Conservation (phyloP, 2,797 vertebrate genomes). For the Tragelaphus oryx region DNA sequence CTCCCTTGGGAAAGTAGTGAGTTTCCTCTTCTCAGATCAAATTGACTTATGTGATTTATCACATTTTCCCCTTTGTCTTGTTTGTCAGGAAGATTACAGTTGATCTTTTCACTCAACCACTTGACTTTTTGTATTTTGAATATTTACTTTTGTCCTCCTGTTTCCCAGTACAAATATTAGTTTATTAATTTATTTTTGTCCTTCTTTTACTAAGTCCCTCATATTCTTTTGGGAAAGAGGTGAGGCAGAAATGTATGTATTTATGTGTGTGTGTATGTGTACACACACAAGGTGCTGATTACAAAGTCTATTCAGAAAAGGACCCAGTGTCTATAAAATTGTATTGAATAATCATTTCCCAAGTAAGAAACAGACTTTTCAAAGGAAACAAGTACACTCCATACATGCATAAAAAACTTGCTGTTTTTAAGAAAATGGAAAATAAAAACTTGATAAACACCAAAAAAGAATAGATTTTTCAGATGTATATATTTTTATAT, state of each 20-base stretch:
- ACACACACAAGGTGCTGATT: background rate
- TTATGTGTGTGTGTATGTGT: background rate
- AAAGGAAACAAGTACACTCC: background rate
- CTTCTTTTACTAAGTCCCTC: background rate
- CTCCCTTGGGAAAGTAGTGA: slow-evolving; percentile 40
- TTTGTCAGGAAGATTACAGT: background rate
- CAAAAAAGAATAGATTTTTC: background rate
- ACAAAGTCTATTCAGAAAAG: background rate
- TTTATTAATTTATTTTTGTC: background rate
- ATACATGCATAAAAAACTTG: background rate
- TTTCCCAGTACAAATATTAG: background rate
- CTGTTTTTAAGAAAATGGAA: background rate
- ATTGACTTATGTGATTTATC: background rate
- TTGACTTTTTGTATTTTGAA: slow-evolving; percentile 30
- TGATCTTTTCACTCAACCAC: background rate
- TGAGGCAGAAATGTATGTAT: background rate
- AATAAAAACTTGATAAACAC: background rate
- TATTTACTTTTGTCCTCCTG: slow-evolving; percentile 33
- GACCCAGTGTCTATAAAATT: background rate
- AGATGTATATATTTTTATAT: background rate
- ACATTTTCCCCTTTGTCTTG: background rate
- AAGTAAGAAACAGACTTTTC: background rate
- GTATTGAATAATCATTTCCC: background rate
- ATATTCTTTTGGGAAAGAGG: background rate
- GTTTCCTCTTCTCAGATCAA: slow-evolving; percentile 48